Evolutionary conservation across 1,140 invertebrate species (phyloP).

Genomic region (Gonioctena quinquepunctata): DNA sequence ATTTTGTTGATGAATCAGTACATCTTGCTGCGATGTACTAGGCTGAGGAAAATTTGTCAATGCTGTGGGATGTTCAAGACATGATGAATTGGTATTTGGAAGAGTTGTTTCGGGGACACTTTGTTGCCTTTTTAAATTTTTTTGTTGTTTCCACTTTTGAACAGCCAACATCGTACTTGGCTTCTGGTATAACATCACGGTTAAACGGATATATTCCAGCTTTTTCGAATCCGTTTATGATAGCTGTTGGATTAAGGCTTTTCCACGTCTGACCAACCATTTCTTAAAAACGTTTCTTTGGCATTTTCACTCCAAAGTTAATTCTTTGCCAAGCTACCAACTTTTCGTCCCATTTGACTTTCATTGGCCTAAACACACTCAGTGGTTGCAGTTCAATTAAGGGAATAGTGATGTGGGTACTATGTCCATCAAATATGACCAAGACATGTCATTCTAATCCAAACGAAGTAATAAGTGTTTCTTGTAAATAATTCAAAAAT

Average conservation of each 20-base stretch:
- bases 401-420: too few relatives aligned
- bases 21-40: too few relatives aligned
- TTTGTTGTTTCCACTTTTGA: too few relatives aligned
- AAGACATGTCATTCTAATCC: slow-evolving; percentile 37
- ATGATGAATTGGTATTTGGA: too few relatives aligned
- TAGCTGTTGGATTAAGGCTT: background rate
- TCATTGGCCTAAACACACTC: slow-evolving; percentile 36
- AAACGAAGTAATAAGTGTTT: slow-evolving; percentile 38
- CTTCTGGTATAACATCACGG: background rate
- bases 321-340: background rate
- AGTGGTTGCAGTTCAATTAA: slow-evolving; percentile 50
- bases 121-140: too few relatives aligned
- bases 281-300: background rate
- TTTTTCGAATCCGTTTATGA: background rate
- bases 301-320: background rate
- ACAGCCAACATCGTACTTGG: background rate
- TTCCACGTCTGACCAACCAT: background rate
- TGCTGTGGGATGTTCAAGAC: too few relatives aligned
- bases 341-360: slow-evolving; percentile 7
- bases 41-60: too few relatives aligned
- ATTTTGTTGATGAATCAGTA: too few relatives aligned
- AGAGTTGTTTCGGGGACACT: too few relatives aligned
- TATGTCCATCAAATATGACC: slow-evolving; percentile 45
- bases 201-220: background rate
- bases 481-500: slow-evolving; percentile 43